These are phyloP conservation scores for Amia ocellicauda DNA, from an alignment of 2,113 vertebrate species.

Conservation along the genomic window DNA sequence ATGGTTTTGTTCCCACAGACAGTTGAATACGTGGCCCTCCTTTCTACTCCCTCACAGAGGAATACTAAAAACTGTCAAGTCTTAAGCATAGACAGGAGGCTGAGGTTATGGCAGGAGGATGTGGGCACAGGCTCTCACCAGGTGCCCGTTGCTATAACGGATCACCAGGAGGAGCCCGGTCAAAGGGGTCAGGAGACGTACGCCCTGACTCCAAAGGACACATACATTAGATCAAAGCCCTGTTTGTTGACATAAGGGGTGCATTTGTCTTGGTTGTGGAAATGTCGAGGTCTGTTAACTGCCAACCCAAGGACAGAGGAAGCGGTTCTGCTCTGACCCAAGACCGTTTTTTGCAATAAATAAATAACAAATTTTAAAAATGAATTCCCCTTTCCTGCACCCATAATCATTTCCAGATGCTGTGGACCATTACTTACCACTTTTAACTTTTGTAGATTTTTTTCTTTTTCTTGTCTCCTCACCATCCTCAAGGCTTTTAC, in stretches of 20 bases:
- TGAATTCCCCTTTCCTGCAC: slow-evolving; percentile 3
- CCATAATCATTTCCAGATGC: slow-evolving; percentile 26
- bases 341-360: no score
- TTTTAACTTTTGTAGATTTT: slow-evolving; percentile 22
- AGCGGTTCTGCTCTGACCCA: neutral
- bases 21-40: no score
- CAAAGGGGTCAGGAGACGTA: slow-evolving; percentile 25
- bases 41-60: no score
- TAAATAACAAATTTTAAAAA: no score
- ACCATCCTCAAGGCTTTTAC: slow-evolving; percentile 2
- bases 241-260: slow-evolving; percentile 33
- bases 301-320: slow-evolving; percentile 11
- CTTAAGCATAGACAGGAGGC: slow-evolving; percentile 54
- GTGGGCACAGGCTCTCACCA: slow-evolving; percentile 51
- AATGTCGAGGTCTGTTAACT: slow-evolving; percentile 28
- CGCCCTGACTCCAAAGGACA: slow-evolving; percentile 23
- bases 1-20: no score
- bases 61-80: no score
- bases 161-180: slow-evolving; percentile 47
- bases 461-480: slow-evolving; percentile 6
- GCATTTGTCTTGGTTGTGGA: slow-evolving; percentile 37
- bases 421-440: slow-evolving; percentile 14
- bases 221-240: slow-evolving; percentile 37
- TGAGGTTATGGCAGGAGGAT: slow-evolving; percentile 60
- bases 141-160: slow-evolving; percentile 52